Evolutionary conservation across 2,888 invertebrate species (phyloP), one percentile per base, ranked within the genome.

Genomic region (Hydroisotoma schaefferi): DNA sequence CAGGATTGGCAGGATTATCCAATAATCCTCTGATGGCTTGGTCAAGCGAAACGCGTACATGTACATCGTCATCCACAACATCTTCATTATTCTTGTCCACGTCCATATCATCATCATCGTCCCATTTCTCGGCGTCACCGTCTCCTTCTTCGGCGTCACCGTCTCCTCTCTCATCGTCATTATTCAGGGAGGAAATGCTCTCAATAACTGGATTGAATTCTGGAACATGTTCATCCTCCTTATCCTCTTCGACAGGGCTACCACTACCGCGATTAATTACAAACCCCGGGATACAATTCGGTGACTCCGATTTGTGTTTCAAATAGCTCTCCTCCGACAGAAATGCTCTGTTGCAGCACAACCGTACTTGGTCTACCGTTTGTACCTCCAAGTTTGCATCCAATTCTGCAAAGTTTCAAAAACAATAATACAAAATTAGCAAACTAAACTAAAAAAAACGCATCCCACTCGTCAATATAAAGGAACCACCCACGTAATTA

Each of bases 321-420:
- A 55, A 12, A 12, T 33, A 52, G 51, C 60, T 57, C 6, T 29
- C 44, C 10, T 22, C 3, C 0, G 55, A 55, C 0, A 61, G 55
- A 27, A 53, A 61, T 0, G 49, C 55, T n/a, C 61, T 40, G 18
- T 54, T 53, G 29, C 61, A 61, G 29, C 61, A 61, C 1, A 43
- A 15, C 5, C 40, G 40, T 15, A 40, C 20, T 40, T 40, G 40
- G 40, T 40, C 40, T 18, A 15, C n/a, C n/a, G 40, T 40, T 15
- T 40, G 40, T 5, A 40, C 8, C n/a, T 40, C 40, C n/a, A 40
- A 40, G 5, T 5, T 15, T 4, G 5, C 40, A 18, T 15, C 40
- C 40, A 40, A 18, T 40, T 40, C 40, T 40, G n/a, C n/a, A n/a
- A n/a, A n/a, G n/a, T n/a, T n/a, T 10, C 20, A 40, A 40, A 40